Percentiles rank a stretch among this genome's conserved stretches.
Evolutionary conservation across 2,797 vertebrate species (phyloP).

Genomic region (Rhabdomys pumilio): DNA sequence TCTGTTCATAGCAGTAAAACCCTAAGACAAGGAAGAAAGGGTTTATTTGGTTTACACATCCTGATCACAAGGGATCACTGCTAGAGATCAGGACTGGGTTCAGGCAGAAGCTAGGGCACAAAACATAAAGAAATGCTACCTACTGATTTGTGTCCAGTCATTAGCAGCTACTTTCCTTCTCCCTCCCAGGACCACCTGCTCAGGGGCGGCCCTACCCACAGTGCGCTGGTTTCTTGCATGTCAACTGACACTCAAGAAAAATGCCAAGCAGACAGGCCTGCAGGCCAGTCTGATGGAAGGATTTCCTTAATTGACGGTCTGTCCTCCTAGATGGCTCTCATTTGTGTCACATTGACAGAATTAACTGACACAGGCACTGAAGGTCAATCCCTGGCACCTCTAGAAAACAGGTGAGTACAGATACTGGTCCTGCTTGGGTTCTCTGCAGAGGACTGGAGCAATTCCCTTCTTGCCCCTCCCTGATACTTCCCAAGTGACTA

Average conservation of each 20-base stretch:
- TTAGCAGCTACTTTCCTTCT: neutral
- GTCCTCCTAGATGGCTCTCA: neutral
- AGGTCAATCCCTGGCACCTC: accelerated
- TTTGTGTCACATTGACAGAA: neutral
- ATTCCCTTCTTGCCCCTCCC: neutral
- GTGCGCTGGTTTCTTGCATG: too few relatives aligned
- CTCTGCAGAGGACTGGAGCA: neutral
- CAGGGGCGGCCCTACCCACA: neutral
- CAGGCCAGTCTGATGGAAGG: neutral
- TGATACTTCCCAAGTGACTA: neutral
- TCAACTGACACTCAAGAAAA: neutral
- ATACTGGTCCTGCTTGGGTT: neutral
- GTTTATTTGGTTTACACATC: neutral
- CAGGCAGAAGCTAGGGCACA: neutral
- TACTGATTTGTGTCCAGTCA: neutral
- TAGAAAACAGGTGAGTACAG: neutral
- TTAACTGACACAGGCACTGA: neutral
- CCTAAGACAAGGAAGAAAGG: neutral
- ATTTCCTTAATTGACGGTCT: neutral
- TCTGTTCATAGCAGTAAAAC: neutral
- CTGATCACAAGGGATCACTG: neutral
- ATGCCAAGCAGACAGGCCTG: neutral
- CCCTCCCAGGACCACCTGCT: neutral
- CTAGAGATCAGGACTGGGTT: neutral
- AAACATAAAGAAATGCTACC: neutral